Base-by-base conservation (phyloP, 2,113 vertebrate genomes). In the Ammodramus savannarum region DNA sequence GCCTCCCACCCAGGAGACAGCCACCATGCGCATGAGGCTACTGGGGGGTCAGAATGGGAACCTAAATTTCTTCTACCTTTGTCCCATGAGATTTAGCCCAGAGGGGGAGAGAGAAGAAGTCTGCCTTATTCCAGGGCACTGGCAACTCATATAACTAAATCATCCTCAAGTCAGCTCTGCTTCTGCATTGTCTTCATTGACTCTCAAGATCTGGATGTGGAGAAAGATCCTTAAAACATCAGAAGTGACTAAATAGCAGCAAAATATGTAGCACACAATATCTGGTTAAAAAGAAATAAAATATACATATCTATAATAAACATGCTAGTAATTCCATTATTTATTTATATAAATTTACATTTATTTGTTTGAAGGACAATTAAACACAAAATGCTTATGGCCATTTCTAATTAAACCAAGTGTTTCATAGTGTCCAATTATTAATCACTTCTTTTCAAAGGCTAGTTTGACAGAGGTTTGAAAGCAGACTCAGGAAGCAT, bases 371-470 rank as follows among this genome's bases (percentile, higher is more conserved):
- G 1, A 92, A 90, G 54, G 46, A 38, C 59, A 83, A 62, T 90
- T 85, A 87, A 91, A 85, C 19, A 80, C 46, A 51, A 85, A 91
- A 77, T 26, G 23, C 29, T 87, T 87, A 66, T 52, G 59, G 58
- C 52, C 38, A 51, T 41, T 55, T 72, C 80, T 87, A 85, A 94
- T 95, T 93, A 85, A 95, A 91, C n/a, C 22, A 82, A 90, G 78
- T 52, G 52, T 85, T 96, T 90, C 79, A 85, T 94, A 91, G 18
- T 67, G 65, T 41, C 43, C 0, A 0, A 85, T 77, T 87, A 85
- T 83, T 80, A 91, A 92, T 69, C 41, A 83, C 51, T 54, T 66
- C 34, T 91, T 92, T 94, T 68, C 90, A 95, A 91, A 73, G 78
- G 55, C 49, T 29, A 14, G 63, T 43, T 83, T 85, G 75, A 90